These are phyloP conservation scores for Crypturellus tataupa DNA, from an alignment of 2,797 vertebrate genomes.

Conservation along the genomic window DNA sequence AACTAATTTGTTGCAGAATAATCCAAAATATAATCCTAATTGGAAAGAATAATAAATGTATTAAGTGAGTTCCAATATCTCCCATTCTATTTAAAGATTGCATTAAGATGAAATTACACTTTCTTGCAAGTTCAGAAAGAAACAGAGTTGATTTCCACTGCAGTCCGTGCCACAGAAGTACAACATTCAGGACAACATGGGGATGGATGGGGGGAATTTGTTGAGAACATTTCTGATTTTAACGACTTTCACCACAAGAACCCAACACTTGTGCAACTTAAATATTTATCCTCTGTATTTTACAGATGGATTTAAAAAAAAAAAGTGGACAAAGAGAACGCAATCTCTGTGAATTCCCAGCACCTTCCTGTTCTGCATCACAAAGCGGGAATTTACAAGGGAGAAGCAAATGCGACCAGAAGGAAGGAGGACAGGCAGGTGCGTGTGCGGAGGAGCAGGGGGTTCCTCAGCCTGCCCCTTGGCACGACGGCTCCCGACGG, in stretches of 20 bases:
- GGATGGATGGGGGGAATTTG: rapidly evolving
- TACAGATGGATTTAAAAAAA: background rate
- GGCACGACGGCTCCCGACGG: background rate
- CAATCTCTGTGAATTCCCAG: background rate
- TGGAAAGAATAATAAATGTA: background rate
- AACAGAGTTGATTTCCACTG: background rate
- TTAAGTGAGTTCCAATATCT: background rate
- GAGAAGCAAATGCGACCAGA: background rate
- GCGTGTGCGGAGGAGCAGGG: background rate
- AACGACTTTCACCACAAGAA: background rate
- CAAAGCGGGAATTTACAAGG: background rate
- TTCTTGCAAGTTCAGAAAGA: background rate
- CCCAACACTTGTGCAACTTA: background rate
- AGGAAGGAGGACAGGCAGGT: background rate
- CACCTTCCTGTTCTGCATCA: background rate
- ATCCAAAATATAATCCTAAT: background rate
- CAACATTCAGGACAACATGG: background rate
- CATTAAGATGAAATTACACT: background rate
- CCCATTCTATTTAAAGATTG: background rate
- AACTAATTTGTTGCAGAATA: background rate
- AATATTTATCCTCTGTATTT: background rate
- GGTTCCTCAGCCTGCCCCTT: background rate
- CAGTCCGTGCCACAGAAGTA: no score
- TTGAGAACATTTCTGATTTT: background rate
- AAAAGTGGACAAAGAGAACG: background rate